A percentile compares a stretch with the other conserved stretches of the same genome.
phyloP scores from a whole-genome alignment of 2,797 vertebrate genomes.

The Pantherophis vulpinus region DNA sequence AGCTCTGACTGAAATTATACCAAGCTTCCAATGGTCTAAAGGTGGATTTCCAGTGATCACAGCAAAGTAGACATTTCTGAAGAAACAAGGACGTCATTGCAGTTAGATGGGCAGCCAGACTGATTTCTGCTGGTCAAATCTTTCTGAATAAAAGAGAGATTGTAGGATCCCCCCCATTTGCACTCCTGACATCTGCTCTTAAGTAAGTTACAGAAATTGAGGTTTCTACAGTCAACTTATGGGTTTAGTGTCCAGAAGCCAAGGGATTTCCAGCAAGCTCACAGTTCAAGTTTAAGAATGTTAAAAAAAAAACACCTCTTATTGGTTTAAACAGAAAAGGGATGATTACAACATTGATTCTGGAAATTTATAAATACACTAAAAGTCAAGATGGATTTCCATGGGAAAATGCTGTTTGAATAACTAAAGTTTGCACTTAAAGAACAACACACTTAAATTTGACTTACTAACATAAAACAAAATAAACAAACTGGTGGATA shows the following conservation, averaged over 20 bases:
- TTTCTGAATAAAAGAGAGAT: neutral
- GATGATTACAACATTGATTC: neutral
- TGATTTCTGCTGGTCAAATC: neutral
- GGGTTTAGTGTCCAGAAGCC: neutral
- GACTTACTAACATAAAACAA: neutral
- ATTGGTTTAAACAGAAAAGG: neutral
- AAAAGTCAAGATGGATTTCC: neutral
- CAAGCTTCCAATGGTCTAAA: neutral
- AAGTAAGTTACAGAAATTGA: neutral
- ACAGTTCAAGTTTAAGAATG: neutral
- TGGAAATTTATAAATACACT: neutral
- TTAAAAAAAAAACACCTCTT: neutral
- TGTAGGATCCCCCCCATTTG: neutral
- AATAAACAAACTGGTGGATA: neutral
- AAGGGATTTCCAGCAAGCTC: neutral
- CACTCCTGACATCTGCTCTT: neutral
- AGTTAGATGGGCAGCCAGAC: neutral
- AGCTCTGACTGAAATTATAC: neutral
- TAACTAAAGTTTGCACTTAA: neutral
- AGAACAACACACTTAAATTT: neutral
- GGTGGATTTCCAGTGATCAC: neutral
- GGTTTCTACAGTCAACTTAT: neutral
- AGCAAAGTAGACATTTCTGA: neutral
- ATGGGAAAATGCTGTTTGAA: neutral
- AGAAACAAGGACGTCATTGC: neutral